Base-by-base conservation (phyloP, 2,797 vertebrate species). In the Hippoglossus hippoglossus region DNA sequence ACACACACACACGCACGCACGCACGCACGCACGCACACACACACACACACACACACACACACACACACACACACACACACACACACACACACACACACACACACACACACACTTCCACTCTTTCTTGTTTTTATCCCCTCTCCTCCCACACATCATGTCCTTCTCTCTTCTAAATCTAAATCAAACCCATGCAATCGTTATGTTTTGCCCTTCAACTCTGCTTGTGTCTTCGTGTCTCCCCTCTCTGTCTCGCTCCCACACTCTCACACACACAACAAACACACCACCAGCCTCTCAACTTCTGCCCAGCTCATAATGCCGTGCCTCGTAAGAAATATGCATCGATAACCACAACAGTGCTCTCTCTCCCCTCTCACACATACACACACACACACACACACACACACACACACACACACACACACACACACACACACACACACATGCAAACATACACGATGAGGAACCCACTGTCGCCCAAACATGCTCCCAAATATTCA, bases 231-330 rank as follows among this genome's bases (percentile, higher is more conserved):
- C 7, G 5, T 81, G 77, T 88, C 80, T 88, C 80, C 84, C 70
- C 78, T 56, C 80, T 88, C 72, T 85, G 79, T 87, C 85, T 88
- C 81, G 71, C 81, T 87, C 87, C 83, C 88, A 88, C 83, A 90
- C 71, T 77, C 78, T 77, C 53, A 78, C 76, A 54, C 88, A 88
- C 89, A 87, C 85, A 87, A 90, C 90, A 91, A 91, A 91, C 86
- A 64, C 89, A 80, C 87, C 90, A 86, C 92, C 82, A 85, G 63
- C 82, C 89, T 91, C 85, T 91, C 69, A 92, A 91, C 90, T 91
- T 78, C 84, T 91, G 87, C 85, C 86, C 77, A 62, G 82, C 83
- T 85, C 83, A 60, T 87, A 80, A 89, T 85, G 81, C 71, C 65
- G 79, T 88, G 87, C 87, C 87, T 91, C 79, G 71, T 80, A 47